phyloP scores from a whole-genome alignment of 2,113 vertebrate species.

The Irena cyanogastra region DNA sequence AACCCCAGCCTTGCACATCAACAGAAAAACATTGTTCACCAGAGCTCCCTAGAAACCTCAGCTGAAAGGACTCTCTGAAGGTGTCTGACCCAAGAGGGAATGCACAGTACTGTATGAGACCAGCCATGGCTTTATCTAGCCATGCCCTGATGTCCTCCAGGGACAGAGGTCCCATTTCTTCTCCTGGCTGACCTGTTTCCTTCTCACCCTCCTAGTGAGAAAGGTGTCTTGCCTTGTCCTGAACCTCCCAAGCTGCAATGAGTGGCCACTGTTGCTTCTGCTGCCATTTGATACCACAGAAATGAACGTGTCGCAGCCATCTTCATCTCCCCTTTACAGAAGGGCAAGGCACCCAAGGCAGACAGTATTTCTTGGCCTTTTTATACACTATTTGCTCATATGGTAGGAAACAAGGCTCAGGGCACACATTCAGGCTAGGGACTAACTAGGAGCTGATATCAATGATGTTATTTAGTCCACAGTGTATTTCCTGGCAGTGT shows the following conservation, averaged over 20 bases:
- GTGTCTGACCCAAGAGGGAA: background rate
- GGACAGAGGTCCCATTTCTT: background rate
- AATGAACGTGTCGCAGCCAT: background rate
- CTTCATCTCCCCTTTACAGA: background rate
- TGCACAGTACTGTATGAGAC: background rate
- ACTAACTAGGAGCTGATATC: background rate
- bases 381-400: background rate
- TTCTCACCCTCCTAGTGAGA: background rate
- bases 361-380: background rate
- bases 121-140: background rate
- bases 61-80: background rate
- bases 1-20: background rate
- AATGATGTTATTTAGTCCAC: background rate
- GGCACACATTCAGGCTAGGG: background rate
- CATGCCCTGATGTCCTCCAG: background rate
- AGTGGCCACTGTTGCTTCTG: background rate
- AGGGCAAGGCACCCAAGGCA: background rate
- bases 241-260: background rate
- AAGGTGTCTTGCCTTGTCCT: background rate
- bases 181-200: background rate
- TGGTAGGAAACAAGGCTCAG: background rate
- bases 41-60: background rate
- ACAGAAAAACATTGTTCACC: background rate
- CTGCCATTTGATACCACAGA: background rate
- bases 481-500: background rate